Percentiles rank a stretch among this genome's conserved stretches.
These are phyloP conservation scores for Micromesistius poutassou DNA, from an alignment of 2,797 vertebrate species.

Conservation along the genomic window DNA sequence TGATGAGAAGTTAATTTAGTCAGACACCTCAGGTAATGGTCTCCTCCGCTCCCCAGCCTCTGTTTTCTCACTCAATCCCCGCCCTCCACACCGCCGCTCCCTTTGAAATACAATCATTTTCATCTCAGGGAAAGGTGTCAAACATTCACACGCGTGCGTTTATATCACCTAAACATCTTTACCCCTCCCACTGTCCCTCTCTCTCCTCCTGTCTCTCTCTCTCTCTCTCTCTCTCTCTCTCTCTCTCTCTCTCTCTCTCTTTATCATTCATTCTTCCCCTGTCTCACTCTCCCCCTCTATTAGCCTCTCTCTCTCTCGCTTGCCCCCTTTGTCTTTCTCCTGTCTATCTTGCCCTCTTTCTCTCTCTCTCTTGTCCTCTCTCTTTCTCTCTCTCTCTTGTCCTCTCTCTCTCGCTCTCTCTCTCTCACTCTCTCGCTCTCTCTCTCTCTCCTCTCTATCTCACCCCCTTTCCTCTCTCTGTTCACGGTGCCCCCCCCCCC, in stretches of 20 bases:
- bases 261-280: too few species aligned
- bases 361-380: background rate
- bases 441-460: background rate
- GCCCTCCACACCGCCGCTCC: conserved; percentile 36
- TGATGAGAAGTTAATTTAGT: conserved; percentile 75
- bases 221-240: background rate
- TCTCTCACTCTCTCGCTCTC: background rate
- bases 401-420: conserved; percentile 7
- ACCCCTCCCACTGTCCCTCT: conserved; percentile 13
- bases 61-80: conserved; percentile 18
- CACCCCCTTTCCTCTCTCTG: background rate
- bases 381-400: background rate
- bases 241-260: too few species aligned
- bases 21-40: conserved; percentile 68
- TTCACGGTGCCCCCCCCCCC: background rate
- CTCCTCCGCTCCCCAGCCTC: conserved; percentile 33
- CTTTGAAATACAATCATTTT: conserved; percentile 51
- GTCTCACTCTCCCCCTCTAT: background rate
- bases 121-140: conserved; percentile 61
- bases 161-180: conserved; percentile 15
- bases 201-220: conserved; percentile 13
- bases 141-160: conserved; percentile 46
- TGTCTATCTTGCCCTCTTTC: conserved; percentile 20
- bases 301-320: background rate
- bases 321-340: conserved; percentile 9